These are phyloP conservation scores for Seriola rivoliana DNA, from an alignment of 2,113 vertebrate genomes.

Conservation along the genomic window DNA sequence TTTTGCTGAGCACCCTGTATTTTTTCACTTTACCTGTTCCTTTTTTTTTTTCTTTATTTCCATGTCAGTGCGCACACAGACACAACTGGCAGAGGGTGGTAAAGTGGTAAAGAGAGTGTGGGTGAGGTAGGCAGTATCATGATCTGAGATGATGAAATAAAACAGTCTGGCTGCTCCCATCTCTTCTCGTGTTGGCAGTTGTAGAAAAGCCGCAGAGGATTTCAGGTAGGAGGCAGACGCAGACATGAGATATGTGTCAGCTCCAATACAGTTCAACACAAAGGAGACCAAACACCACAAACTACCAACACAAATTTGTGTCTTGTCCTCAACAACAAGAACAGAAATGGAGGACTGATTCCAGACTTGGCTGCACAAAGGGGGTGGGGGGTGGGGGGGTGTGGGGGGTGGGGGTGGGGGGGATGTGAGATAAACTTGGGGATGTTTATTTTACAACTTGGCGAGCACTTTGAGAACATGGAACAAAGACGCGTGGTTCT, in stretches of 20 bases:
- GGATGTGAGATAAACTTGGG: constrained; percentile 54
- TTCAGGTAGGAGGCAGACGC: constrained; percentile 69
- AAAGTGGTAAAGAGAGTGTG: constrained; percentile 50
- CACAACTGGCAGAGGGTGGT: constrained; percentile 45
- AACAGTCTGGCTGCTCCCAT: constrained; percentile 43
- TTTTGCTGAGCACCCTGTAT: constrained; percentile 53
- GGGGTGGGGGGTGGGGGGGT: neutral
- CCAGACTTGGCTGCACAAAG: constrained; percentile 34
- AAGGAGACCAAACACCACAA: constrained; percentile 59
- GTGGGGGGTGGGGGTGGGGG: too few relatives aligned
- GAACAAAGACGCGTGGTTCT: constrained; percentile 66
- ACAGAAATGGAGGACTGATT: constrained; percentile 32
- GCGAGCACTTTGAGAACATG: constrained; percentile 57
- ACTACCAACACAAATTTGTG: constrained; percentile 56
- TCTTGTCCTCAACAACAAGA: constrained; percentile 59
- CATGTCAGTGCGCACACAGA: constrained; percentile 33
- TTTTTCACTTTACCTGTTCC: constrained; percentile 37
- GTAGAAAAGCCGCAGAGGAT: constrained; percentile 62
- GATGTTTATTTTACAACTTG: constrained; percentile 77
- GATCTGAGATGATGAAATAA: constrained; percentile 71
- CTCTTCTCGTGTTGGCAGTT: constrained; percentile 54
- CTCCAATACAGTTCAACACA: constrained; percentile 59
- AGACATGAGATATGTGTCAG: constrained; percentile 67
- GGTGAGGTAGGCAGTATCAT: constrained; percentile 53
- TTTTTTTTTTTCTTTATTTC: constrained; percentile 23